Conservation (phyloP, 1,140 invertebrate genomes). For the Chlorops oryzae region DNA sequence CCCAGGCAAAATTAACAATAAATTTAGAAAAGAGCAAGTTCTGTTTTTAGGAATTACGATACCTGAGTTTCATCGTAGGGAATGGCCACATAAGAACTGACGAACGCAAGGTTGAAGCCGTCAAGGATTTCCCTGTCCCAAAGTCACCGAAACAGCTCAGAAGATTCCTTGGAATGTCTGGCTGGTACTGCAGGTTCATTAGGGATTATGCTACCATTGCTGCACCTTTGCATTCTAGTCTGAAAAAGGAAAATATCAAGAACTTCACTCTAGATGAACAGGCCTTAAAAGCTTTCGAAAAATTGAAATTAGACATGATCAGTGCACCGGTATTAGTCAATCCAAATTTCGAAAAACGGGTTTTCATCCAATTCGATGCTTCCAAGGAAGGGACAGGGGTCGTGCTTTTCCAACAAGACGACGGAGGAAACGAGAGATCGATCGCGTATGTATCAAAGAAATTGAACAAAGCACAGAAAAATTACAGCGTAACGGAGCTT, state of each 20-base stretch:
- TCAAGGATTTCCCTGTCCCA: slow-evolving; percentile 10
- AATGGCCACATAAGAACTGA: slow-evolving; percentile 40
- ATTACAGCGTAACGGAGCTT: slow-evolving; percentile 1
- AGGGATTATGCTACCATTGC: slow-evolving; percentile 30
- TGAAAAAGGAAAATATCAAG: slow-evolving; percentile 3
- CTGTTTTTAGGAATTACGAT: slow-evolving; percentile 23
- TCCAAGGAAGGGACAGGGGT: slow-evolving; percentile 32
- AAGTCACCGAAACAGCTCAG: slow-evolving; percentile 37
- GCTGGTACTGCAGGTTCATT: slow-evolving; percentile 43
- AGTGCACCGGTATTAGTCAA: slow-evolving; percentile 34
- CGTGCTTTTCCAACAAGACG: slow-evolving; percentile 29
- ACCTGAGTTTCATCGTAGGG: slow-evolving; percentile 18
- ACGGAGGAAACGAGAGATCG: slow-evolving; percentile 19
- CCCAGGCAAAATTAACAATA: slow-evolving; percentile 20
- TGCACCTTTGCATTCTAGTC: slow-evolving; percentile 23
- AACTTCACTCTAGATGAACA: slow-evolving; percentile 22
- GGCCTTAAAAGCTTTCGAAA: slow-evolving; percentile 30
- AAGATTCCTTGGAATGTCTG: slow-evolving; percentile 47
- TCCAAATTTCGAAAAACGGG: slow-evolving; percentile 35
- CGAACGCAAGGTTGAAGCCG: slow-evolving; percentile 20
- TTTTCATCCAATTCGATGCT: slow-evolving; percentile 42
- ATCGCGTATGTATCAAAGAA: slow-evolving; percentile 27
- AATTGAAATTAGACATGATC: slow-evolving; percentile 26
- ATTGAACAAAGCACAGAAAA: background rate
- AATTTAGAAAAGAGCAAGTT: slow-evolving; percentile 16